Conservation (phyloP, 2,797 vertebrate species). For the Austrolebias charrua region DNA sequence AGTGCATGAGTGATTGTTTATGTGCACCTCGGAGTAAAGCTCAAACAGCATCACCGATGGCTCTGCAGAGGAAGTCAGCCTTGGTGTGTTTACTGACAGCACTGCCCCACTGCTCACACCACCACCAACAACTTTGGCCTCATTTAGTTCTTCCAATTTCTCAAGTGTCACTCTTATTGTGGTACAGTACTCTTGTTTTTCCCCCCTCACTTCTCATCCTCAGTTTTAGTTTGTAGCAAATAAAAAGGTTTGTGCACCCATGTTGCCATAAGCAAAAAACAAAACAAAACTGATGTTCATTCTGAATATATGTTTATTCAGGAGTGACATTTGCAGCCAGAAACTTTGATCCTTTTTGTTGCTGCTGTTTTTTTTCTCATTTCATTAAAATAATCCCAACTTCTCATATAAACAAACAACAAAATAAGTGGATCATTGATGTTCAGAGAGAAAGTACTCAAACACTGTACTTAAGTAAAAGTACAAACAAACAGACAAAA, state of each 20-base stretch:
- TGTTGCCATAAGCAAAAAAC: constrained; percentile 4
- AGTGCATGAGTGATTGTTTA: not conserved
- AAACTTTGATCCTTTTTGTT: too few relatives aligned
- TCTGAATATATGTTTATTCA: not conserved
- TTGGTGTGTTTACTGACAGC: constrained; percentile 30
- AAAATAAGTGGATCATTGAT: not conserved
- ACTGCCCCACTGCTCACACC: not conserved
- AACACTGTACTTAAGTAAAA: too few relatives aligned
- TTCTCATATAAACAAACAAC: too few relatives aligned
- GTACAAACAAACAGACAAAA: too few relatives aligned
- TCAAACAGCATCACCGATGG: constrained; percentile 43
- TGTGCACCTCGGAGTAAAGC: constrained; percentile 10
- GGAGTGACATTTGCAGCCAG: not conserved
- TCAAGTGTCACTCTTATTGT: constrained; percentile 30
- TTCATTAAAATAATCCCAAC: too few relatives aligned
- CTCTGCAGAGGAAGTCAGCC: constrained; percentile 32
- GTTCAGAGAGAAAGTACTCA: too few relatives aligned
- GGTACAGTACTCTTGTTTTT: not conserved
- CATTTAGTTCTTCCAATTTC: constrained; percentile 38
- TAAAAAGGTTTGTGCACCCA: constrained; percentile 5
- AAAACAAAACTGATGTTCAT: constrained; percentile 9
- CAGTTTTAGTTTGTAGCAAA: constrained; percentile 22
- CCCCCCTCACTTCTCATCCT: constrained; percentile 10
- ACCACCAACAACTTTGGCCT: constrained; percentile 9
- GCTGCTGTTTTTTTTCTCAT: too few relatives aligned